Conservation (phyloP, 2,797 vertebrate genomes). For the Intellagama lesueurii region DNA sequence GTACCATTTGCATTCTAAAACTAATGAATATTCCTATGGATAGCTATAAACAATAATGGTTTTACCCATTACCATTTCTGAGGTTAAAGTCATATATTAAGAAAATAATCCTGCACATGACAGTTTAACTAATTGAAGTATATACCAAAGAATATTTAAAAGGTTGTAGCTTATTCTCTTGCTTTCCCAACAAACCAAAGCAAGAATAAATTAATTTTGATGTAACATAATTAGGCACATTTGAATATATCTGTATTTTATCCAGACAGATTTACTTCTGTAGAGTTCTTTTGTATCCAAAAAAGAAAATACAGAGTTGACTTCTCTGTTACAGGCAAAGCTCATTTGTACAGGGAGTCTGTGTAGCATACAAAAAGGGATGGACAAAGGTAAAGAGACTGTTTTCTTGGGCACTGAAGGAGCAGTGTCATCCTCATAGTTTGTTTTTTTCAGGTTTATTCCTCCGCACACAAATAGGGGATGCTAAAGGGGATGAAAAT, state of each 20-base stretch:
- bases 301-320: too few relatives aligned
- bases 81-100: neutral
- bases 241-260: neutral
- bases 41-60: neutral
- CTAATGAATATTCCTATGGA: neutral
- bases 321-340: too few relatives aligned
- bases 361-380: too few relatives aligned
- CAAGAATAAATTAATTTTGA: neutral
- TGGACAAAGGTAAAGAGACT: too few relatives aligned
- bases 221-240: neutral
- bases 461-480: too few relatives aligned
- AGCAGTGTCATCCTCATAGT: too few relatives aligned
- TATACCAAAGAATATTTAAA: neutral
- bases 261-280: neutral
- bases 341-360: too few relatives aligned
- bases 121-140: neutral
- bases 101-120: neutral
- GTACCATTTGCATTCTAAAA: neutral
- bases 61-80: neutral
- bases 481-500: too few relatives aligned
- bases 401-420: too few relatives aligned
- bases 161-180: neutral
- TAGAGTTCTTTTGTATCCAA: neutral
- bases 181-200: neutral
- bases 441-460: too few relatives aligned